Percentiles rank a stretch among this genome's conserved stretches.
Conservation (phyloP, 2,797 vertebrate genomes). For the Naso thynnoides region DNA sequence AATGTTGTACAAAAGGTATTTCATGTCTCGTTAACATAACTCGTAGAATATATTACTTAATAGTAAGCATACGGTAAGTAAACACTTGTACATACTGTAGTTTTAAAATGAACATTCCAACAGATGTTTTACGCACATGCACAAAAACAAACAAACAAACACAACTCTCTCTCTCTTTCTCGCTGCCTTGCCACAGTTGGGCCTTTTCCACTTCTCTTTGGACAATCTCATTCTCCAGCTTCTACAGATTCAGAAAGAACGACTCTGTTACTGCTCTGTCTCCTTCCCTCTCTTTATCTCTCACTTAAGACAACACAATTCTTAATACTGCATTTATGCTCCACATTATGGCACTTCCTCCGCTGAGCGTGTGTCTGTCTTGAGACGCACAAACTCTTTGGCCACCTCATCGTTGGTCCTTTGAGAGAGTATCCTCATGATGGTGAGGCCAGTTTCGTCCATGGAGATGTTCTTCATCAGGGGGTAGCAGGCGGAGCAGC, state of each 20-base stretch:
- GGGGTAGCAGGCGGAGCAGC: conserved; percentile 89
- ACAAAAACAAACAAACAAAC: conserved; percentile 89
- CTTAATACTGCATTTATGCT: conserved; percentile 68
- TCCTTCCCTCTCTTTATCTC: conserved; percentile 30
- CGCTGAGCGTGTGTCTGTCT: conserved; percentile 91
- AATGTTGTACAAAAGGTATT: conserved; percentile 90
- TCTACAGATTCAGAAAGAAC: conserved; percentile 43
- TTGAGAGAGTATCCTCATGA: conserved; percentile 97
- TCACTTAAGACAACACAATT: conserved; percentile 73
- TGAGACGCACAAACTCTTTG: conserved; percentile 98
- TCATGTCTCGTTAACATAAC: conserved; percentile 89
- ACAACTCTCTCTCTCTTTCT: conserved; percentile 78
- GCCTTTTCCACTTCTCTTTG: conserved; percentile 65
- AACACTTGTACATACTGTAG: conserved; percentile 93
- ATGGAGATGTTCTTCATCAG: conserved; percentile 89
- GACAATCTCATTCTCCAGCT: conserved; percentile 65
- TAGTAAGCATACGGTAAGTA: conserved; percentile 93
- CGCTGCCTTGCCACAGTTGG: conserved; percentile 41
- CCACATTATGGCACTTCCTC: conserved; percentile 87
- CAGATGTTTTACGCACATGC: conserved; percentile 97
- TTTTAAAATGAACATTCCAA: conserved; percentile 96
- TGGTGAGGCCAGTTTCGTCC: conserved; percentile 95
- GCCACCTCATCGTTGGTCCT: conserved; percentile 96
- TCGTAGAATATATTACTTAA: conserved; percentile 90
- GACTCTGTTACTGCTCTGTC: conserved; percentile 46